Evolutionary conservation across 2,888 invertebrate species (phyloP), one percentile per base, ranked within the genome.

Genomic region (Tiphia femorata): DNA sequence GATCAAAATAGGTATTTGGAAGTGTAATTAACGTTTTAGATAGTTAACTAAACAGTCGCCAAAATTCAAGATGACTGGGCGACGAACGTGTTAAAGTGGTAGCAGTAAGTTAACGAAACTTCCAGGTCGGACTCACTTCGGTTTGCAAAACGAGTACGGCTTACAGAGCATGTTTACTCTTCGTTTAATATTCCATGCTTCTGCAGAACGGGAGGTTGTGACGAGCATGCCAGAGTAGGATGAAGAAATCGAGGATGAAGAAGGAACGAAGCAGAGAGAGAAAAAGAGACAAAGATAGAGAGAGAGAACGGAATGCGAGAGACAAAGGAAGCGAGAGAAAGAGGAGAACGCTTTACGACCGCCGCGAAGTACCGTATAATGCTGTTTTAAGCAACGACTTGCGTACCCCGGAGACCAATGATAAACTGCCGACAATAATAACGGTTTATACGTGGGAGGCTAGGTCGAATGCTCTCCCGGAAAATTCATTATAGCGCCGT

Each of bases 391-490:
- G 62, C 72, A 64, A 62, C 62, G 67, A 67, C 64, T 66, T 58
- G 59, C 51, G 61, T 62, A 46, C 62, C 52, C 59, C 43, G 12
- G 67, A 60, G 70, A 62, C 65, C 64, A 64, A 70, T 71, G 66
- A 67, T 68, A 74, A 71, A 74, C 70, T 64, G 49, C 61, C 56
- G 58, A 63, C 64, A 68, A 71, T 68, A 69, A 71, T 62, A 72
- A 72, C 61, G 59, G 59, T 69, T 65, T 67, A 68, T 62, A 55
- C 48, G 47, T 42, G 54, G 33, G 16, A 49, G 10, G 17, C 12
- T 16, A 35, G 42, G 51, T 57, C 61, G 49, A 59, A 38, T 58
- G 58, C 46, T 27, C 46, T 19, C 8, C 43, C 30, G 20, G 56
- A 52, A 69, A 66, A 64, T 70, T 58, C 67, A 67, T 71, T 66